Base-by-base conservation (phyloP, 2,113 vertebrate species). In the Bufo gargarizans region DNA sequence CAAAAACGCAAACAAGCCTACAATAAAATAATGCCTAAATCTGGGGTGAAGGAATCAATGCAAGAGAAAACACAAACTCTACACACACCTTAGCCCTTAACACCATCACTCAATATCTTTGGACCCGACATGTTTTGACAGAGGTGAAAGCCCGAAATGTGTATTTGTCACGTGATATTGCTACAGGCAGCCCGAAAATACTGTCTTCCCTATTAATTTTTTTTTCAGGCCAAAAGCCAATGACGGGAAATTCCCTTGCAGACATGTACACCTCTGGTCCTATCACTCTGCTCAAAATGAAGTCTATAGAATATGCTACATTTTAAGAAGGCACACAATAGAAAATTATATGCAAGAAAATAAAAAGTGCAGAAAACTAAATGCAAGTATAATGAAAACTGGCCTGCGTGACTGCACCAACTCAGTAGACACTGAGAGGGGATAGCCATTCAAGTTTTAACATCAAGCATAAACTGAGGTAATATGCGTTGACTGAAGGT, bases 311-410 rank as follows among this genome's bases (percentile, higher is more conserved):
- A 56, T 69, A 89, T 89, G 87, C 87, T 89, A 89, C 87, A 89
- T 89, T 84, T 89, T 89, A 78, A 67, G 87, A 89, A 89, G 87
- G 87, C 87, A 88, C 87, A 89, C 87, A 77, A 84, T 84, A 77
- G 87, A 84, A 33, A 89, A 87, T 55, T 59, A 78, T 86, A 86
- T 81, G 85, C 61, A 80, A 80, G 50, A 67, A 55, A 33, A 49
- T 53, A 88, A 83, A 88, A 76, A 88, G 87, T 88, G 87, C 87
- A 88, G 72, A 84, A 83, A 63, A 78, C 82, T 84, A 88, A 67
- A 84, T 84, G 71, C 71, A 84, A 88, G 79, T 76, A 87, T 83
- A 88, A 88, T 88, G 87, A 50, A 69, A 78, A 89, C 87, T 89
- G 87, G 87, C 87, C 87, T 84, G 87, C 50, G 76, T 89, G 82